A percentile compares a stretch with the other conserved stretches of the same genome.
phyloP scores from a whole-genome alignment of 2,797 vertebrate genomes.

The Rhinoraja longicauda region DNA sequence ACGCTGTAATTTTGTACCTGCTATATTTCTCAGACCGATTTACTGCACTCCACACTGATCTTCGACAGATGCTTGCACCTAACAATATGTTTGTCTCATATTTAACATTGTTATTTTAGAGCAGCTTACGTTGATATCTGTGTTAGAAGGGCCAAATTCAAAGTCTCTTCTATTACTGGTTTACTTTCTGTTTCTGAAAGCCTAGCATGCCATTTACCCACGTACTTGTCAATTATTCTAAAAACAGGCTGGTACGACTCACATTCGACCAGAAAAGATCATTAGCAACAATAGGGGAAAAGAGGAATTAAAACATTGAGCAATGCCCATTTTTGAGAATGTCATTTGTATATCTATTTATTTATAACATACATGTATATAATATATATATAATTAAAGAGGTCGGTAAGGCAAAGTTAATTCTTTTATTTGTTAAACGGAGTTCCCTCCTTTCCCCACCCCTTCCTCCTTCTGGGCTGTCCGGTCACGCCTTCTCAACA shows the following conservation, averaged over 20 bases:
- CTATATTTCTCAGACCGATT: neutral
- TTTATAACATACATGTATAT: no score
- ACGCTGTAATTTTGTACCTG: neutral
- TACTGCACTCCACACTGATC: neutral
- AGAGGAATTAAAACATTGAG: neutral
- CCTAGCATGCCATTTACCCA: neutral
- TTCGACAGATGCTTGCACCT: neutral
- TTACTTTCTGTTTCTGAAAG: neutral
- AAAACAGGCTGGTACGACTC: neutral
- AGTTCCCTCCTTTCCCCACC: slow-evolving; percentile 73
- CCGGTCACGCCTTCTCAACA: slow-evolving; percentile 79
- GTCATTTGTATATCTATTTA: neutral
- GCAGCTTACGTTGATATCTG: neutral
- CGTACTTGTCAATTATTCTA: neutral
- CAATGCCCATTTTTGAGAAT: neutral
- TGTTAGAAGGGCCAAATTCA: neutral
- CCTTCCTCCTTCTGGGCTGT: slow-evolving; percentile 77
- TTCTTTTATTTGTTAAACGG: slow-evolving; percentile 80
- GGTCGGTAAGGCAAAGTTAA: slow-evolving; percentile 74
- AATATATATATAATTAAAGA: slow-evolving; percentile 69
- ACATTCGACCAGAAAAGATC: neutral
- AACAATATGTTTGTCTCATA: neutral
- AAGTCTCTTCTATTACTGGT: neutral
- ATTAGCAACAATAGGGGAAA: neutral
- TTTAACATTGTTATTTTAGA: neutral